Base-by-base conservation (phyloP, 2,888 invertebrate genomes). In the Sylvicola cinctus region DNA sequence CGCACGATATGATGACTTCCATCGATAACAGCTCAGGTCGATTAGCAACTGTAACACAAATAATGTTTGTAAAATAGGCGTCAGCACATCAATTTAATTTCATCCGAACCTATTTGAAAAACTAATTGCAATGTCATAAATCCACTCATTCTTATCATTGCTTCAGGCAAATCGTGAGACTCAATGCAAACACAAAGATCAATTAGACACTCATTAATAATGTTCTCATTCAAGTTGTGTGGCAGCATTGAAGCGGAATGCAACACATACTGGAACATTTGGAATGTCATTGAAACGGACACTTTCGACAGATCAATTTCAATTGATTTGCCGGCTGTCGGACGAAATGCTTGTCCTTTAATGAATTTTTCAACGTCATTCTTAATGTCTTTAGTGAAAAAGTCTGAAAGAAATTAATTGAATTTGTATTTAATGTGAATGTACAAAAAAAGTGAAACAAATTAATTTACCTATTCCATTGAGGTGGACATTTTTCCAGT, bases 401-500 rank as follows among this genome's bases (percentile, higher is more conserved):
- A 45, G 14, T 45, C 50, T 39, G 45, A 36, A 37, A 41, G 31
- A 12, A 34, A 12, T 23, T 17, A 7, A 41, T 36, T 17, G 25
- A 27, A 29, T 8, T 12, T 8, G 5, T 31, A 29, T 13, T 28
- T 33, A 20, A 12, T 23, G 25, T n/a, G 36, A 28, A 33, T 2
- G 5, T 11, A 13, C 29, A 10, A 33, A 15, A 33, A 31, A n/a
- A 16, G 12, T 29, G 7, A 31, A 31, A 13, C 30, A 20, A 14
- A 33, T 17, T 15, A 32, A 34, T 34, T 33, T 38, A 49, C 49
- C 45, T 31, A 44, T 26, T 29, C 40, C 38, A 30, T 44, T 49
- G 1, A 67, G 49, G 41, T 69, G 68, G 1, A 61, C 52, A 14
- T 58, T 51, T 2, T 65, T 54, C 72, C 72, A 74, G 20, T 67